Percentiles rank a stretch among this genome's conserved stretches.
phyloP scores from a whole-genome alignment of 92 coral and sea anemone genomes.

The Umimayanthus chanpuru region DNA sequence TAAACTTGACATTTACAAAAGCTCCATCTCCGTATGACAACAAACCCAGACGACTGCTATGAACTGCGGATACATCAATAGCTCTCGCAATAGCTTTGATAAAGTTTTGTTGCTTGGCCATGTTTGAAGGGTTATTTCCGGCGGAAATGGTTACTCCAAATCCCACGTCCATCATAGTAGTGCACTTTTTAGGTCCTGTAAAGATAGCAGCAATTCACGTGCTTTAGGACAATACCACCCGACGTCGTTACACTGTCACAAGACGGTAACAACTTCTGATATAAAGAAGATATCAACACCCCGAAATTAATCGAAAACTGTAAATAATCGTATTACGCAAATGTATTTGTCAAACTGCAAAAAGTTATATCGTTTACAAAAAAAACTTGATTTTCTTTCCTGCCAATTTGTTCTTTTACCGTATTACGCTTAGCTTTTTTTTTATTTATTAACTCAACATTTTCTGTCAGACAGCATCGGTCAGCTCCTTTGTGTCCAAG shows the following conservation, averaged over 20 bases:
- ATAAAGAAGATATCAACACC: too few species aligned
- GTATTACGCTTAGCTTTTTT: not conserved
- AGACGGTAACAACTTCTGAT: too few species aligned
- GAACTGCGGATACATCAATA: constrained; percentile 2
- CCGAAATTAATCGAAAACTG: not conserved
- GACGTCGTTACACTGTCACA: not conserved
- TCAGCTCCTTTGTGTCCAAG: too few species aligned
- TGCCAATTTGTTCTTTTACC: not conserved
- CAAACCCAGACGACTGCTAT: constrained; percentile 22
- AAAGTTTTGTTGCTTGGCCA: constrained; percentile 30
- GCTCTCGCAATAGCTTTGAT: constrained; percentile 13
- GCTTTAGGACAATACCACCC: not conserved
- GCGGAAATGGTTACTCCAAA: constrained; percentile 17
- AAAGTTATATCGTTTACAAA: not conserved
- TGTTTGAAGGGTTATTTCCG: constrained; percentile 5
- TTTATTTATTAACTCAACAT: too few species aligned
- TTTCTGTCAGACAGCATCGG: too few species aligned
- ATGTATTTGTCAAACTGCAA: not conserved
- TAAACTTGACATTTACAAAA: constrained; percentile 19
- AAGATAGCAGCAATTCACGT: not conserved
- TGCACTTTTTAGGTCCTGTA: constrained; percentile 8
- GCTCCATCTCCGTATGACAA: constrained; percentile 18
- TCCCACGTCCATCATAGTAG: constrained; percentile 8
- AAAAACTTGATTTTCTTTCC: not conserved
- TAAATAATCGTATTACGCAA: not conserved